A percentile compares a stretch with the other conserved stretches of the same genome.
phyloP scores from a whole-genome alignment of 2,113 vertebrate species.

The Chionomys nivalis region DNA sequence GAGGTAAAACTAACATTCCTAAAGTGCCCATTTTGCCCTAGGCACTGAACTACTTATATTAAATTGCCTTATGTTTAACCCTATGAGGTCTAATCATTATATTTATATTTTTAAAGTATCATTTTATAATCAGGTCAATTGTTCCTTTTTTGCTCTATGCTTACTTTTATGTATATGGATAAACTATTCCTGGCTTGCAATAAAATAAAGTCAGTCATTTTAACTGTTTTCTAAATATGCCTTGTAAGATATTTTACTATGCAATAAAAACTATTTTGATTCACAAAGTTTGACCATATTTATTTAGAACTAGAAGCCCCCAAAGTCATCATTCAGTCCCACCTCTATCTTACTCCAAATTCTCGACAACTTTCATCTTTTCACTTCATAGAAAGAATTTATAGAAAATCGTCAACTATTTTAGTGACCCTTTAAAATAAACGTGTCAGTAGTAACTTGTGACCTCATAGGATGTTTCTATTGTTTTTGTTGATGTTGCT shows the following conservation, averaged over 20 bases:
- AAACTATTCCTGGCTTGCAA: constrained; percentile 57
- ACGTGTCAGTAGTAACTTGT: constrained; percentile 39
- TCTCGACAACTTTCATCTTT: constrained; percentile 52
- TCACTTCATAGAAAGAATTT: neutral
- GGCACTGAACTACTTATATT: neutral
- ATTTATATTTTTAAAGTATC: constrained; percentile 41
- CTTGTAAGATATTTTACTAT: constrained; percentile 12
- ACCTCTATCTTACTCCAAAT: neutral
- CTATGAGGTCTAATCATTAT: neutral
- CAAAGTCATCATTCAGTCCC: neutral
- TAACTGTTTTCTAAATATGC: constrained; percentile 44
- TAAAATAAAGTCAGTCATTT: constrained; percentile 47
- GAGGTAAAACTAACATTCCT: constrained; percentile 11
- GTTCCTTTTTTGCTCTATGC: neutral
- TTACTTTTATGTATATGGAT: constrained; percentile 36
- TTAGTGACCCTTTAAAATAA: constrained; percentile 62
- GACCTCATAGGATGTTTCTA: neutral
- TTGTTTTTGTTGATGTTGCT: neutral
- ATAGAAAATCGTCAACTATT: constrained; percentile 37
- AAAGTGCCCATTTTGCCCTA: neutral
- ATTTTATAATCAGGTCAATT: neutral
- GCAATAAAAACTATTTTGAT: constrained; percentile 36
- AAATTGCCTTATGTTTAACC: constrained; percentile 39
- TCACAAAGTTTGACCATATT: constrained; percentile 22
- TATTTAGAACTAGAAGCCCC: neutral